Evolutionary conservation across 1,140 invertebrate genomes (phyloP).

Genomic region (silkworm (Bombyx mori)): DNA sequence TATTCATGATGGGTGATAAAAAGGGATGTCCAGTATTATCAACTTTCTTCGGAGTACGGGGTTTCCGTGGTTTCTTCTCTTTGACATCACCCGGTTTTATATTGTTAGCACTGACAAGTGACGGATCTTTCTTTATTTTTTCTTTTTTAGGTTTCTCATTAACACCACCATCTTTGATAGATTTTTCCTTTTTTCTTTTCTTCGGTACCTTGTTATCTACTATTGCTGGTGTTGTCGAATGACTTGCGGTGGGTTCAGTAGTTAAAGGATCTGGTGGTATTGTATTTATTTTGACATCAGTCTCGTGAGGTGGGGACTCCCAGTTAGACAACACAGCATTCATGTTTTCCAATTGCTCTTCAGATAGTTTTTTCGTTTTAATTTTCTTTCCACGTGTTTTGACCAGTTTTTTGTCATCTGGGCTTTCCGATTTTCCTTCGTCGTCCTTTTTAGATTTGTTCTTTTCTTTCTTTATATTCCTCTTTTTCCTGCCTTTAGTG

Average conservation of each 20-base stretch:
- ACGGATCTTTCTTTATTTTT: slow-evolving; percentile 33
- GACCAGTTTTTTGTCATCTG: slow-evolving; percentile 14
- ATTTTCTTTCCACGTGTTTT: slow-evolving; percentile 22
- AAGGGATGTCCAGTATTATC: slow-evolving; percentile 44
- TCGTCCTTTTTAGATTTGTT: slow-evolving; percentile 27
- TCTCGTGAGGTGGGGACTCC: slow-evolving; percentile 45
- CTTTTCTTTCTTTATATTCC: slow-evolving; percentile 41
- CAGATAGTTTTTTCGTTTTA: slow-evolving; percentile 47
- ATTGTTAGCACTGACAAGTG: too few relatives aligned
- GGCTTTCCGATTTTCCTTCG: slow-evolving; percentile 14
- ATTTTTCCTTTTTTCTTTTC: slow-evolving; percentile 46
- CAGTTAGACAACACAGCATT: slow-evolving; percentile 45
- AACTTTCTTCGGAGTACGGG: slow-evolving; percentile 38
- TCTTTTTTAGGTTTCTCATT: slow-evolving; percentile 44
- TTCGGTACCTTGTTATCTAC: slow-evolving; percentile 21
- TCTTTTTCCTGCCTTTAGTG: slow-evolving; percentile 35
- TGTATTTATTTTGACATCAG: slow-evolving; percentile 21
- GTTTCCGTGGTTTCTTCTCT: slow-evolving; percentile 48
- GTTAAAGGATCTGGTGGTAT: not conserved
- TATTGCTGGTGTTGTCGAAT: not conserved
- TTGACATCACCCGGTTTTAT: slow-evolving; percentile 16
- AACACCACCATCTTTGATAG: slow-evolving; percentile 32
- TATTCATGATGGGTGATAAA: slow-evolving; percentile 30
- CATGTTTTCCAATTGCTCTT: slow-evolving; percentile 44
- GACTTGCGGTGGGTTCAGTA: not conserved